Conservation (phyloP, 2,797 vertebrate genomes). For the Argya squamiceps region DNA sequence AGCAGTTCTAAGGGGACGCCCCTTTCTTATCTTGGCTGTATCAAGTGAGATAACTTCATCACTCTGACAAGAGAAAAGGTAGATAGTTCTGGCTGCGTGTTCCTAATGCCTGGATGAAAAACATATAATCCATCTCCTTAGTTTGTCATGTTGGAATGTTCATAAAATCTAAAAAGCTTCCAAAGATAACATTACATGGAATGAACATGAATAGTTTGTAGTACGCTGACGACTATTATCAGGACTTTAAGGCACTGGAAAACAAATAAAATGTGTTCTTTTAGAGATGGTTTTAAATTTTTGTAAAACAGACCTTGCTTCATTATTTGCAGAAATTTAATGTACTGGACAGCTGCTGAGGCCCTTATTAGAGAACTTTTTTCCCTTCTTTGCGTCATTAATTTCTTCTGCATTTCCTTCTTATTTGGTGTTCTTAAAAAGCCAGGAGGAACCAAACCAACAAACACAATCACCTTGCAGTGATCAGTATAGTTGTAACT, state of each 20-base stretch:
- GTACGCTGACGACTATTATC: background rate
- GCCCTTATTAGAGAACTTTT: background rate
- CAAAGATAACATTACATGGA: background rate
- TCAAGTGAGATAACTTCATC: background rate
- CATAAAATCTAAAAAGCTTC: background rate
- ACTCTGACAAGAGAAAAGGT: background rate
- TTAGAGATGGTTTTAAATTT: background rate
- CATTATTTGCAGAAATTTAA: background rate
- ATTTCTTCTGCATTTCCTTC: background rate
- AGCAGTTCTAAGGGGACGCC: background rate
- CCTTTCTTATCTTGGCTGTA: slow-evolving; percentile 15
- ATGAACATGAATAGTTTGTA: background rate
- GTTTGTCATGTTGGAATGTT: background rate
- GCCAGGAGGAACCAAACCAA: background rate
- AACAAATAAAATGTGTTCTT: background rate
- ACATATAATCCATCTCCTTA: background rate
- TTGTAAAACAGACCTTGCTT: background rate
- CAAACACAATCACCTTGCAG: background rate
- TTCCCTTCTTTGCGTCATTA: background rate
- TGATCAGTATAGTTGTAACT: background rate
- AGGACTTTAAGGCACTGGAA: background rate
- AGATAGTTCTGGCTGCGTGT: background rate
- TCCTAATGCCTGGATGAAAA: background rate
- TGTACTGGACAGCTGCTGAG: background rate
- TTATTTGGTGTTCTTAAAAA: background rate